Base-by-base conservation (phyloP, 2,888 invertebrate genomes). In the Apamea monoglypha region DNA sequence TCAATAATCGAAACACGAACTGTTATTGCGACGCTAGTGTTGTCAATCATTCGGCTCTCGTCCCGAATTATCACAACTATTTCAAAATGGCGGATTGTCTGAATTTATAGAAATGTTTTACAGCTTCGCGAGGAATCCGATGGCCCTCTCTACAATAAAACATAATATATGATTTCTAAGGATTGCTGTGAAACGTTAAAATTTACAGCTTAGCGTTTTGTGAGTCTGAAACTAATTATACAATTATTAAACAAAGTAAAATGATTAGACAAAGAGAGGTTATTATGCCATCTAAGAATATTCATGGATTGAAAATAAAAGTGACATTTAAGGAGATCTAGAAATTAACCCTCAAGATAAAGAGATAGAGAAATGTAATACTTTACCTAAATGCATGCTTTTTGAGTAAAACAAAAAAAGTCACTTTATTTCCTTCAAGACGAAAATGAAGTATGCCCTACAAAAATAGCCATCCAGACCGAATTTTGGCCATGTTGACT, bases 11-110 rank as follows among this genome's bases (percentile, higher is more conserved):
- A 74, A 87, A 84, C 84, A 89, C 87, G 81, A 87, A 75, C 50
- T 80, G 67, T 70, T 81, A 71, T 82, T 78, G 77, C 76, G 74
- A 68, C 44, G 76, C 67, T 75, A 83, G 81, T 80, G 78, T 82
- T 87, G 85, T 89, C 84, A 87, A 87, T 87, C 89, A 87, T 81
- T 18, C 66, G 32, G 53, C n/a, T 74, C 66, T 78, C 56, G 61
- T 87, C 78, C 72, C 61, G 44, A 74, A 77, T 68, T 64, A 75
- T 74, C 25, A 71, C 76, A 81, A 59, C 67, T 67, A 78, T 88
- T 88, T 69, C 80, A 68, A 80, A 88, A 83, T 74, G 7, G 53
- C 5, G 75, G 18, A 86, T 53, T 75, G 59, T 83, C 63, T 66
- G 21, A 71, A 80, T 83, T 84, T 74, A 70, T 71, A 32, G 63